Evolutionary conservation across 2,113 vertebrate species (phyloP).

Genomic region (Glaucidium brasilianum): DNA sequence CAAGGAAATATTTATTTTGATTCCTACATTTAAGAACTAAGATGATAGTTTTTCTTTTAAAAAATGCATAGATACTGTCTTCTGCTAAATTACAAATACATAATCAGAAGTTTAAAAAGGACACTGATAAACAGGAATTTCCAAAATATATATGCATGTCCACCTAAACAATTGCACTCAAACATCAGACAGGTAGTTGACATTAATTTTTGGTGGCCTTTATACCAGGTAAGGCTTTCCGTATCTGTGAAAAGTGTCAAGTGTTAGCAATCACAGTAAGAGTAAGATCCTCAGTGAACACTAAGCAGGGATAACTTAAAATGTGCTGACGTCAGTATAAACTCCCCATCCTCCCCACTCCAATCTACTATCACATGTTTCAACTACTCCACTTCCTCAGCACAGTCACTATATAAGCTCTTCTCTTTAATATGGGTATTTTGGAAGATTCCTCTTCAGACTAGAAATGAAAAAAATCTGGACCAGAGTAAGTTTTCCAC

Average conservation of each 20-base stretch:
- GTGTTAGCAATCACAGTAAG: not conserved
- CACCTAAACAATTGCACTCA: not conserved
- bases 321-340: not conserved
- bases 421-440: not conserved
- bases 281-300: not conserved
- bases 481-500: not conserved
- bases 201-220: not conserved
- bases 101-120: not conserved
- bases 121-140: not conserved
- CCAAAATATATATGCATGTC: not conserved
- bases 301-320: not conserved
- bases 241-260: not conserved
- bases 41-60: not conserved
- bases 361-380: not conserved
- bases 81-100: not conserved
- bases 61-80: not conserved
- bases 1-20: not conserved
- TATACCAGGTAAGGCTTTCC: not conserved
- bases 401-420: not conserved
- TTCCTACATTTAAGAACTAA: not conserved
- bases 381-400: not conserved
- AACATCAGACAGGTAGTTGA: not conserved
- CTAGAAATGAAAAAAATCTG: not conserved
- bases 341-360: not conserved
- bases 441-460: not conserved